Percentiles rank a stretch among this genome's conserved stretches.
phyloP scores from a whole-genome alignment of 2,888 invertebrate species.

The Drosophila leonis region DNA sequence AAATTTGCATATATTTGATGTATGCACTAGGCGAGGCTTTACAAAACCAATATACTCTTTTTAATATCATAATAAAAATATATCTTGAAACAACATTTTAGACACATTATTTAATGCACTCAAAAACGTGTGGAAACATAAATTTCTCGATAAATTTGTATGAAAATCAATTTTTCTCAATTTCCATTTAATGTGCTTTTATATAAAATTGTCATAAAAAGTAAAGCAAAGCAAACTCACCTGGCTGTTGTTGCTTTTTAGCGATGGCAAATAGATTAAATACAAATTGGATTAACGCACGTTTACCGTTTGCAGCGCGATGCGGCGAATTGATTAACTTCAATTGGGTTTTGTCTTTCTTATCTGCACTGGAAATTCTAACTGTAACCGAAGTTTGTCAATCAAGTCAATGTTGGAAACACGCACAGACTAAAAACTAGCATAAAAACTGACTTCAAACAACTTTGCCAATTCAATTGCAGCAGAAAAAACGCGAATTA shows the following conservation, averaged over 20 bases:
- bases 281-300: constrained; percentile 42
- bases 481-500: constrained; percentile 4
- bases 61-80: neutral
- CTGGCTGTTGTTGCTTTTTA: constrained; percentile 14
- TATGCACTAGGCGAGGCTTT: no score
- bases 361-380: constrained; percentile 28
- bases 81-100: neutral
- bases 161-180: neutral
- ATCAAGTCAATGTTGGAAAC: constrained; percentile 1
- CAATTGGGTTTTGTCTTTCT: constrained; percentile 12
- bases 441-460: constrained; percentile 31
- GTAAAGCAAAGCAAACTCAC: constrained; percentile 25
- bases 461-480: constrained; percentile 39
- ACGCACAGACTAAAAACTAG: constrained; percentile 14
- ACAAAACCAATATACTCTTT: neutral
- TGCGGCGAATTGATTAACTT: constrained; percentile 21
- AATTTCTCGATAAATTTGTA: neutral
- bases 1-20: no score
- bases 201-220: neutral
- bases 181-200: neutral
- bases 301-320: constrained; percentile 39
- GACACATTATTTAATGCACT: neutral
- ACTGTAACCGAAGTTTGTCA: constrained; percentile 22
- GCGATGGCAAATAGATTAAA: constrained; percentile 39
- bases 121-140: neutral